Conservation (phyloP, 2,113 vertebrate genomes). For the Hystrix brachyura region DNA sequence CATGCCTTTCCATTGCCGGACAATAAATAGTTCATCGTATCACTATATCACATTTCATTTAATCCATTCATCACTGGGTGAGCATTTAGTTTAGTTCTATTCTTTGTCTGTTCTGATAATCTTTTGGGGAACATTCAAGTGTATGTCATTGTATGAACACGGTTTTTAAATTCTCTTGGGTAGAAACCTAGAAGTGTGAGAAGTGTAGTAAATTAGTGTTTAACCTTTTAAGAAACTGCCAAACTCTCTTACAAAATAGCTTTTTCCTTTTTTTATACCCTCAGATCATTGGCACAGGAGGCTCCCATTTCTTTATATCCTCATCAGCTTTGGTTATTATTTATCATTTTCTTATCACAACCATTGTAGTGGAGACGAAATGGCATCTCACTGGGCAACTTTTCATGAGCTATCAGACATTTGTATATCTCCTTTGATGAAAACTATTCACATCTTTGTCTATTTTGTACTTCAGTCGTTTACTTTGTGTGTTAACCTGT, state of each 20-base stretch:
- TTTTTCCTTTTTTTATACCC: constrained; percentile 9
- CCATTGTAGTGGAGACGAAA: not conserved
- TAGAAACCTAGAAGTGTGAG: not conserved
- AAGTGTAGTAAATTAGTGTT: not conserved
- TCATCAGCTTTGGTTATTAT: not conserved
- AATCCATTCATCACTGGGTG: not conserved
- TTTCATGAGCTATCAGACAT: not conserved
- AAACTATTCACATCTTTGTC: not conserved
- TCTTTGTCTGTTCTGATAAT: not conserved
- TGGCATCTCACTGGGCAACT: not conserved
- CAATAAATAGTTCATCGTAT: not conserved
- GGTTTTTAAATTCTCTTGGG: not conserved
- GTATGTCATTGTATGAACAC: not conserved
- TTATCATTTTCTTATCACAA: not conserved
- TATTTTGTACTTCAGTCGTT: not conserved
- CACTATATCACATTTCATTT: not conserved
- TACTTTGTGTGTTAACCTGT: not conserved
- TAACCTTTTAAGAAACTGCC: not conserved
- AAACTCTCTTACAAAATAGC: not conserved
- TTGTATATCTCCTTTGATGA: not conserved
- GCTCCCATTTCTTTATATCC: not conserved
- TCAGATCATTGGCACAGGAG: not conserved
- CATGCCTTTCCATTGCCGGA: not conserved
- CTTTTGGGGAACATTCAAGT: not conserved
- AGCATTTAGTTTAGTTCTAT: not conserved